Conservation (phyloP, 2,888 invertebrate species). For the Neoscelio sp. region DNA sequence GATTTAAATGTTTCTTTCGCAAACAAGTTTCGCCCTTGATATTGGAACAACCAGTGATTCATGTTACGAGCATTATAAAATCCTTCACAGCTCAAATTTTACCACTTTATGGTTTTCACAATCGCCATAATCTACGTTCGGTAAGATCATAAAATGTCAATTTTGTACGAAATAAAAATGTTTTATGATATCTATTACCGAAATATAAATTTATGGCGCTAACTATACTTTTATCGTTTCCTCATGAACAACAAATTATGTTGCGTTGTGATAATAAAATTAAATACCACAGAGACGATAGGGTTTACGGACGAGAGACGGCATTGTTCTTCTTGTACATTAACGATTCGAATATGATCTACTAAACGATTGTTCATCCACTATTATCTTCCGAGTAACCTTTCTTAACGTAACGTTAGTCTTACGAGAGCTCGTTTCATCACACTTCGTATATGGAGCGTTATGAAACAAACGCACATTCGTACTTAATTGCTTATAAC, state of each 20-base stretch:
- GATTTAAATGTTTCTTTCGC: no score
- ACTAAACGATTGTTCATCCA: conserved; percentile 27
- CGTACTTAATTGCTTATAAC: conserved; percentile 60
- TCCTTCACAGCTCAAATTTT: conserved; percentile 5
- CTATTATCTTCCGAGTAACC: conserved; percentile 40
- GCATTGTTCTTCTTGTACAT: not conserved
- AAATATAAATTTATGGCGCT: conserved; percentile 32
- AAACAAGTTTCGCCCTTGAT: no score
- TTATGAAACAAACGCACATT: conserved; percentile 58
- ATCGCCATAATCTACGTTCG: conserved; percentile 5
- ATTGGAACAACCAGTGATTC: no score
- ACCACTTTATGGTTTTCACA: not conserved
- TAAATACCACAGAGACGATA: not conserved
- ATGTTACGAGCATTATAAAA: conserved; percentile 27
- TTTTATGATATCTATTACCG: conserved; percentile 27
- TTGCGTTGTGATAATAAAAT: not conserved
- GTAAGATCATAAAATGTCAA: conserved; percentile 30
- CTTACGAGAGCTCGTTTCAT: conserved; percentile 33
- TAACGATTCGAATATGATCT: no score
- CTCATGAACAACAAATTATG: conserved; percentile 10
- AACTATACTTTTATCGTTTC: conserved; percentile 15
- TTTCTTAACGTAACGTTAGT: conserved; percentile 39
- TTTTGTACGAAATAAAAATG: conserved; percentile 23
- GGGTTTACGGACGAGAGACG: no score
- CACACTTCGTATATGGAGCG: conserved; percentile 46